Conservation (phyloP, 1,140 invertebrate species). For the Macrosteles quadrilineatus region DNA sequence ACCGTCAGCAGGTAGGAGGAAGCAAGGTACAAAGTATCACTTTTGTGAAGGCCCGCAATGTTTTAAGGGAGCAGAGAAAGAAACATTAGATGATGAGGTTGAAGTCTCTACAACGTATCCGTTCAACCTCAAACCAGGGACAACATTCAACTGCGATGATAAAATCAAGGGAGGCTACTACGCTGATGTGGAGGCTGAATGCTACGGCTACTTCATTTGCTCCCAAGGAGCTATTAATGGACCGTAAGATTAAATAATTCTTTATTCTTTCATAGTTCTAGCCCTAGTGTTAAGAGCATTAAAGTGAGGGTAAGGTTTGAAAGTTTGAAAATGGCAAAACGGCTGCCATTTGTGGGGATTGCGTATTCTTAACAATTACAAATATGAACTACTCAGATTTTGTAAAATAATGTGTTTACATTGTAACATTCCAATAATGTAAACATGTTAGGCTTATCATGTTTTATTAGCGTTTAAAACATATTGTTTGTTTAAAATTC, state of each 20-base stretch:
- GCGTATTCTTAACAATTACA: too few relatives aligned
- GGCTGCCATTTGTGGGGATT: too few relatives aligned
- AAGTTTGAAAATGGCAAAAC: too few relatives aligned
- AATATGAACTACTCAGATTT: too few relatives aligned
- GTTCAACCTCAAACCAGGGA: conserved; percentile 22
- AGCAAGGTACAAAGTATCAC: neutral
- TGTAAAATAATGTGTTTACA: too few relatives aligned
- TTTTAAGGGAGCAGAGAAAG: neutral
- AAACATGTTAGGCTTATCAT: too few relatives aligned
- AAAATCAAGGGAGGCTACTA: conserved; percentile 63
- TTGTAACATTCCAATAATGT: too few relatives aligned
- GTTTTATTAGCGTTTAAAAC: too few relatives aligned
- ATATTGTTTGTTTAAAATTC: too few relatives aligned
- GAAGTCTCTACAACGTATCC: conserved; percentile 4
- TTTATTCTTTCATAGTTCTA: too few relatives aligned
- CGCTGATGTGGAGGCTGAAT: conserved; percentile 58
- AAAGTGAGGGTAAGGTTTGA: too few relatives aligned
- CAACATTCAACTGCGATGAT: conserved; percentile 58
- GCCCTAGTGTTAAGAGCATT: too few relatives aligned
- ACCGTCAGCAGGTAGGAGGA: neutral
- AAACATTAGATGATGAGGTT: neutral
- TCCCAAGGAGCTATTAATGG: conserved; percentile 42
- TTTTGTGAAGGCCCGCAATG: neutral
- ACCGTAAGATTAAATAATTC: conserved; percentile 44
- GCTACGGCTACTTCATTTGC: conserved; percentile 55